Base-by-base conservation (phyloP, 1,140 invertebrate genomes). In the Dinothrombium tinctorium region DNA sequence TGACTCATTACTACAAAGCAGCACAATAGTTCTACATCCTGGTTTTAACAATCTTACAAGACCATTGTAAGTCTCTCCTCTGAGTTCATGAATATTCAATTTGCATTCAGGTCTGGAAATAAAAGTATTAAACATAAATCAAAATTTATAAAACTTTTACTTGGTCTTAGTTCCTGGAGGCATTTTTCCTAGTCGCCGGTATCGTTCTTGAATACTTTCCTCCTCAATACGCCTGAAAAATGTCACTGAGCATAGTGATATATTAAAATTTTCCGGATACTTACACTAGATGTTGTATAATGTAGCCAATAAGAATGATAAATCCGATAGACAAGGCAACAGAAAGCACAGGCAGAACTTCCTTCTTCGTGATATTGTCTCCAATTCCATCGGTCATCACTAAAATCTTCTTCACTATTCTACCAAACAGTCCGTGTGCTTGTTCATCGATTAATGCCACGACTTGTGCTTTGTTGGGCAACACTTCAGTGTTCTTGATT, bases 31-130 rank as follows among this genome's bases (percentile, higher is more conserved):
- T 14, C 90, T 65, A 55, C 84, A 94, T 0, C 90, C 90, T 0
- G 90, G 89, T 55, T 94, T 92, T 28, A 94, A 62, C 35, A 95
- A 59, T 33, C 82, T 68, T 21, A 96, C 77, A 42, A 98, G 66
- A 26, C 82, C 86, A 58, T 89, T 86, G 54, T 92, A 96, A 41
- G 87, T 90, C 62, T 94, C 86, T 12, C 79, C 79, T 32, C 83
- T 62, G 39, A 96, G 62, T 59, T 96, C 90, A 55, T 95, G 84
- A 26, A 98, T 62, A 40, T 72, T 68, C 17, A 89, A 58, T 56
- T 47, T 40, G 23, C 37, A 41, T 39, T 50, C 52, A 22, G 40
- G 49, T 20, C 41, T 41, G 12, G 3, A 33, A 31, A 21, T 17
- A 33, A 9, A 29, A 39, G 15, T 26, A 25, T 20, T 21, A 21